phyloP scores from a whole-genome alignment of 2,113 vertebrate species.

The Phocoena phocoena region DNA sequence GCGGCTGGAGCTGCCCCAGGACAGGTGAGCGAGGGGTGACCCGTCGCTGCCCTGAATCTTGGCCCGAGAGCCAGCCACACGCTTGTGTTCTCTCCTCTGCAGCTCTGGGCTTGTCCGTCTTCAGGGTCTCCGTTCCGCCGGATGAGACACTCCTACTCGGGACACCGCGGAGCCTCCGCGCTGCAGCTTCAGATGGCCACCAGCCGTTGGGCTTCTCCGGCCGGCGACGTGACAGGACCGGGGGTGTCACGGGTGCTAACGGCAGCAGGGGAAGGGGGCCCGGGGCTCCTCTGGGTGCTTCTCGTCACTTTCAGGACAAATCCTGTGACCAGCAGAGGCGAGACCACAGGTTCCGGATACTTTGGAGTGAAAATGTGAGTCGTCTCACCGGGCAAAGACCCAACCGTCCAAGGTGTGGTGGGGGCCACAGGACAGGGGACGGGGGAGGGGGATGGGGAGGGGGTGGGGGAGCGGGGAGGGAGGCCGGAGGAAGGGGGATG shows the following conservation, averaged over 20 bases:
- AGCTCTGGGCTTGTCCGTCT: fast-evolving
- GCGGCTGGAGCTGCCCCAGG: fast-evolving
- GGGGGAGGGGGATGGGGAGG: fast-evolving
- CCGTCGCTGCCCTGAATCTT: too few relatives aligned
- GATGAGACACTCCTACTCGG: fast-evolving
- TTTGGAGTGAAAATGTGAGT: fast-evolving
- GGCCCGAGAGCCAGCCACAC: too few relatives aligned
- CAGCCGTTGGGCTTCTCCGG: background rate
- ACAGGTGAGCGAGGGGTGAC: background rate
- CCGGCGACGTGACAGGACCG: background rate
- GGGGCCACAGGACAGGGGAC: too few relatives aligned
- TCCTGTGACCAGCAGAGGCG: fast-evolving
- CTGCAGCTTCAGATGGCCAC: background rate
- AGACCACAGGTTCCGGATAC: background rate
- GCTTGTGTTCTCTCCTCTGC: background rate
- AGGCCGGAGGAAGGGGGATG: too few relatives aligned
- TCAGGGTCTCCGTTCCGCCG: background rate
- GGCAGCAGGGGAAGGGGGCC: background rate
- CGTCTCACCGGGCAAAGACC: background rate
- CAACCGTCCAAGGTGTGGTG: fast-evolving
- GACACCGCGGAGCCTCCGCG: fast-evolving
- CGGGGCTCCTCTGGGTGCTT: background rate
- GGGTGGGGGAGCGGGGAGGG: fast-evolving
- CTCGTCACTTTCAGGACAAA: background rate
- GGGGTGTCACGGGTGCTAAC: background rate